Evolutionary conservation across 1,140 invertebrate species (phyloP).

Genomic region (Pemphigus obesinymphae): DNA sequence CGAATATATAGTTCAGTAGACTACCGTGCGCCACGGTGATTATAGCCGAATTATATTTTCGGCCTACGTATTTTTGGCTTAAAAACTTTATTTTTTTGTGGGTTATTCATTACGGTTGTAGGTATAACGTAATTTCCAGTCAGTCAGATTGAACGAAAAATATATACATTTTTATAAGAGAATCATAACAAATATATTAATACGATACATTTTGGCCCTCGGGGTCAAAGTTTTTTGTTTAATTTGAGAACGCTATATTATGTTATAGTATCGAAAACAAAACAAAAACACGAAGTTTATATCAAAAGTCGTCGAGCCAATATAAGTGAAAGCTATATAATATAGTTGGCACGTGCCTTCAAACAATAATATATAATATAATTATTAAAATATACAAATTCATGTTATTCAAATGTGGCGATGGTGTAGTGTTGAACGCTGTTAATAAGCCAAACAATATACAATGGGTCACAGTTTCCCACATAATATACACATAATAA

Average conservation of each 20-base stretch:
- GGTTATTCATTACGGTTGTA: not conserved
- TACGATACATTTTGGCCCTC: too few relatives aligned
- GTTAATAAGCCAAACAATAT: not conserved
- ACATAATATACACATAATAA: not conserved
- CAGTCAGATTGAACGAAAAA: not conserved
- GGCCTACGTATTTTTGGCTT: not conserved
- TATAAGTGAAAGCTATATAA: not conserved
- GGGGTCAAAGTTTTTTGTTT: too few relatives aligned
- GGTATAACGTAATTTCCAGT: not conserved
- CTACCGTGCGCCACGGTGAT: not conserved
- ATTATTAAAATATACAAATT: not conserved
- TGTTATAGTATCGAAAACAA: not conserved
- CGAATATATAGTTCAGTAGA: not conserved
- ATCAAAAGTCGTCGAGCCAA: not conserved
- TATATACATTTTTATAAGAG: too few relatives aligned
- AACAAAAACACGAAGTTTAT: not conserved
- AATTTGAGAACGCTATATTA: too few relatives aligned
- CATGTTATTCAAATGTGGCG: not conserved
- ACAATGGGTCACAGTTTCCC: not conserved
- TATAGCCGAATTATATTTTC: not conserved
- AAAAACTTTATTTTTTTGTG: not conserved
- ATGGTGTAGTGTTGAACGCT: not conserved
- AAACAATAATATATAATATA: not conserved
- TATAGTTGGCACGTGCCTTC: slow-evolving; percentile 4
- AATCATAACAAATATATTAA: too few relatives aligned